Evolutionary conservation across 2,888 invertebrate genomes (phyloP), one percentile per base, ranked within the genome.

Genomic region (Mamestra brassicae): DNA sequence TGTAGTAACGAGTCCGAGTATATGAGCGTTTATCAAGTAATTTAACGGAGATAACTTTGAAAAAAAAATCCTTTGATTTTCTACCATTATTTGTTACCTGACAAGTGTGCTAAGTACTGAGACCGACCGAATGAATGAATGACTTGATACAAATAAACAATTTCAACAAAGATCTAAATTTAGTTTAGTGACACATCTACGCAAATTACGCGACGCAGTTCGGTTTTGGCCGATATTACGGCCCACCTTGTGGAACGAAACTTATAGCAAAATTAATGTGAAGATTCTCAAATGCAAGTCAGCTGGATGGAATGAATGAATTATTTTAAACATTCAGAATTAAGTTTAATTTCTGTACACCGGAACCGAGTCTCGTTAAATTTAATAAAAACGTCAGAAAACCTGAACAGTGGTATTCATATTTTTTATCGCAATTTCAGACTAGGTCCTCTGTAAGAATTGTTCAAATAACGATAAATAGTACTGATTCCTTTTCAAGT

Each of bases 1-100:
- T 36, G 60, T 58, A 52, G 47, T 54, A 61, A 54, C 52, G 67
- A 80, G 83, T 81, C 81, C 76, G 70, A 68, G 15, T 45, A 17
- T 45, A 66, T 65, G 70, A 73, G 74, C 67, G 47, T 52, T 60
- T 66, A 61, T 11, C 15, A 50, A 63, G 17, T 13, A 36, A 34
- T 3, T 50, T 26, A 54, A 45, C 11, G 54, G 15, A 78, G 42
- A 57, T 62, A 64, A 62, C 52, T 17, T 62, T 5, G 10, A 71
- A 10, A 62, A 74, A 50, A 54, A 61, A 17, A 52, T 52, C 15
- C 47, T 62, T 26, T 26, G 26, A 26, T 26, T 26, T 26, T 1
- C 26, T 26, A 26, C 0, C 26, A 26, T 26, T 26, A 26, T 26
- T 26, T 26, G 73, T 61, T 70, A 70, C 58, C 47, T 64, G 54